Evolutionary conservation across 2,113 vertebrate genomes (phyloP), one percentile per base, ranked within the genome.

Genomic region (Rhynchomys soricoides): DNA sequence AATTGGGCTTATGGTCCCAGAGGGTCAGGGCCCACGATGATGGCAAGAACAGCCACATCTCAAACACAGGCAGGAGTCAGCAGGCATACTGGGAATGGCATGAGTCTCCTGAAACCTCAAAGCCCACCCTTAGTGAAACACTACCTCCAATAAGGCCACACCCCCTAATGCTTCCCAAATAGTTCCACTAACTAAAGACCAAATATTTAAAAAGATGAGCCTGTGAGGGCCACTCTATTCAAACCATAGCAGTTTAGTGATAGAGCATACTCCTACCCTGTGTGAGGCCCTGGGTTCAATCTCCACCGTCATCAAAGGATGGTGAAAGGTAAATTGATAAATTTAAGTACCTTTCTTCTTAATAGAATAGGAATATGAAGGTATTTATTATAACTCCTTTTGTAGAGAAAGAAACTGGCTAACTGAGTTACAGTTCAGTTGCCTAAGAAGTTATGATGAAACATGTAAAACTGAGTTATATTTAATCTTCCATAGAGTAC

Each of bases 361-460:
- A 52, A 52, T 52, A 87, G 52, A 15, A 52, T n/a, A 86, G 45
- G 66, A 91, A 82, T 81, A 90, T 43, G 50, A 81, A 1, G 15
- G 31, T 57, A 87, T 71, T 93, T 52, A 45, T 64, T 93, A 85
- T 10, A 74, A 79, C 21, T 81, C 86, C 62, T 73, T 91, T 68
- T 86, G 15, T 82, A 74, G 83, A 78, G 62, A 71, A 24, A 96
- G 52, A 91, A 93, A 64, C 31, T n/a, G 13, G 52, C 93, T 95
- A 86, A 93, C 43, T 79, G n/a, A 93, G 90, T 68, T 86, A 59
- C 1, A 86, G 24, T 86, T 92, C 10, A 37, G 13, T 89, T 77
- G 95, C 71, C 87, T 95, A 96, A 91, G 12, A 89, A 68, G 71
- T 81, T 43, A 89, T 78, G 10, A 55, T 19, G 12, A 87, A 93